A percentile compares a stretch with the other conserved stretches of the same genome.
Evolutionary conservation across 2,113 vertebrate species (phyloP).

Genomic region (Hydropotes inermis): DNA sequence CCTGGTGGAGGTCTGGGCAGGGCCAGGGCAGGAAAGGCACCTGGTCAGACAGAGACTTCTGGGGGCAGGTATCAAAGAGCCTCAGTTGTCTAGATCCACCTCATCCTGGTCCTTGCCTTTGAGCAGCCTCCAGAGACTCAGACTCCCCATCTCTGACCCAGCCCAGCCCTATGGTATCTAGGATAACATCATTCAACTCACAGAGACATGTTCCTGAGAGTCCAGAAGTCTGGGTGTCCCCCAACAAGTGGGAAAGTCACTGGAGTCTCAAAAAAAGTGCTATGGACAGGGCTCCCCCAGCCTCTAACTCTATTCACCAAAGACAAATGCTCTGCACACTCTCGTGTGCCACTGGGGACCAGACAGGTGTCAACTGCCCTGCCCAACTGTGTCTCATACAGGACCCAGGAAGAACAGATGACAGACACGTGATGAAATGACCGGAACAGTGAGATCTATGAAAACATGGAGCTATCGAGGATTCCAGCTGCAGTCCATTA

Average conservation of each 20-base stretch:
- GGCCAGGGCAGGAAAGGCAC: background rate
- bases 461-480: background rate
- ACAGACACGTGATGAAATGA: background rate
- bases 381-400: background rate
- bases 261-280: background rate
- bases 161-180: background rate
- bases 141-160: background rate
- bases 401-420: background rate
- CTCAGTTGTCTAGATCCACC: background rate
- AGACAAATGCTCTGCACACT: background rate
- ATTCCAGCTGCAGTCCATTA: background rate
- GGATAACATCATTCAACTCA: background rate
- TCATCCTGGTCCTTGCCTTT: background rate
- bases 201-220: background rate
- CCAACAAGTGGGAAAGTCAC: background rate
- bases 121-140: background rate
- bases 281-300: too few relatives aligned
- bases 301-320: background rate
- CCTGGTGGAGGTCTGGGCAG: background rate
- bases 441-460: background rate
- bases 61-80: fast-evolving
- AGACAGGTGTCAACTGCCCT: background rate
- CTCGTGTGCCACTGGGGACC: background rate
- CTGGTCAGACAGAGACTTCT: background rate
- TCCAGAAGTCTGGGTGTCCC: background rate